Evolutionary conservation across 1,140 invertebrate species (phyloP).

Genomic region (Zelostemma sp.): DNA sequence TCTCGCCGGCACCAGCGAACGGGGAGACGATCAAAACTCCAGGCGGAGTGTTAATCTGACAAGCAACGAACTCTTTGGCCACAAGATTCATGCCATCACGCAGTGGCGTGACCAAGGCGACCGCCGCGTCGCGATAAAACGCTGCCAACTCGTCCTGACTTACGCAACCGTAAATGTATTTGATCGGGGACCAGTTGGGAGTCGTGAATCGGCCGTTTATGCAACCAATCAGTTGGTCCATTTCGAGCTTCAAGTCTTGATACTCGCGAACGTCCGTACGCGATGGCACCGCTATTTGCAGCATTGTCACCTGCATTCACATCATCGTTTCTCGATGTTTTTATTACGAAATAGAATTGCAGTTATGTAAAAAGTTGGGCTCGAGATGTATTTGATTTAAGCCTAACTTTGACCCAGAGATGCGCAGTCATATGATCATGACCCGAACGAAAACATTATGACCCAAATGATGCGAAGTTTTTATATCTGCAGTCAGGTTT

Average conservation of each 20-base stretch:
- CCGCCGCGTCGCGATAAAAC: slow-evolving; percentile 86
- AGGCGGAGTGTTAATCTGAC: slow-evolving; percentile 88
- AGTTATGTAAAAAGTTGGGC: no score
- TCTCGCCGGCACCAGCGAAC: slow-evolving; percentile 91
- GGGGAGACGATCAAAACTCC: slow-evolving; percentile 91
- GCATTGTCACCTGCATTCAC: slow-evolving; percentile 72
- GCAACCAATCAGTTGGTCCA: slow-evolving; percentile 88
- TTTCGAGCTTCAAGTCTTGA: slow-evolving; percentile 90
- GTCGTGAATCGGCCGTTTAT: slow-evolving; percentile 91
- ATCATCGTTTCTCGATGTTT: not conserved
- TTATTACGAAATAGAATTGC: no score
- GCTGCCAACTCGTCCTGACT: slow-evolving; percentile 88
- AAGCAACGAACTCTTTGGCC: slow-evolving; percentile 93
- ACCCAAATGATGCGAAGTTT: no score
- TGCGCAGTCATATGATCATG: no score
- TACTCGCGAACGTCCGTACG: slow-evolving; percentile 92
- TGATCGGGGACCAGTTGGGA: slow-evolving; percentile 91
- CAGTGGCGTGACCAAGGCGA: slow-evolving; percentile 88
- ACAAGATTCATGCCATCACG: slow-evolving; percentile 95
- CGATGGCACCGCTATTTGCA: slow-evolving; percentile 91
- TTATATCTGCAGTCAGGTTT: no score
- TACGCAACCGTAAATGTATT: slow-evolving; percentile 91
- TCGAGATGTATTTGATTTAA: no score
- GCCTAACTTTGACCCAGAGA: no score
- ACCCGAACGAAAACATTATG: no score